Evolutionary conservation across 2,797 vertebrate species (phyloP).

Genomic region (Eidolon dupreanum): DNA sequence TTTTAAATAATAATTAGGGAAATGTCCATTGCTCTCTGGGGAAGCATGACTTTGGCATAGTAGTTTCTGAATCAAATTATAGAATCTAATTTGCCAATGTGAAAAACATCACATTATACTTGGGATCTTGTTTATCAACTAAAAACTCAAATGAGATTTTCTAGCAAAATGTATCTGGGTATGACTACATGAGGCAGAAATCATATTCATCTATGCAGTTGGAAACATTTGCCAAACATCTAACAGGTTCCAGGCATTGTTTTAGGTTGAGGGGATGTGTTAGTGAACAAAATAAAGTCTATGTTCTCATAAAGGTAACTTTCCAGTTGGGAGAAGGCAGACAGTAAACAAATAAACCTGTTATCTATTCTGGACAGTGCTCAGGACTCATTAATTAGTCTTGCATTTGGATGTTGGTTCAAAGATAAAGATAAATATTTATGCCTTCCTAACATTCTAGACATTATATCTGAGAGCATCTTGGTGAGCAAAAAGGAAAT

Average conservation of each 20-base stretch:
- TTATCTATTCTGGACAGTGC: slow-evolving; percentile 7
- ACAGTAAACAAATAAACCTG: slow-evolving; percentile 25
- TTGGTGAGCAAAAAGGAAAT: slow-evolving; percentile 40
- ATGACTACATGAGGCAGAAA: background rate
- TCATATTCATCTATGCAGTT: background rate
- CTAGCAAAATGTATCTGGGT: background rate
- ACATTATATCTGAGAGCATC: background rate
- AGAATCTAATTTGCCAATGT: slow-evolving; percentile 25
- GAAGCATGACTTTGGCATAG: background rate
- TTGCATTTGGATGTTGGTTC: slow-evolving; percentile 31
- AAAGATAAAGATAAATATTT: slow-evolving; percentile 64
- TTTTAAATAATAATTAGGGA: slow-evolving; percentile 16
- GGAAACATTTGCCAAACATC: slow-evolving; percentile 18
- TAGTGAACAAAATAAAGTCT: background rate
- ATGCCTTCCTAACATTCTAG: slow-evolving; percentile 31
- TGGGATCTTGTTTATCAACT: slow-evolving; percentile 33
- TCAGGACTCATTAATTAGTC: slow-evolving; percentile 17
- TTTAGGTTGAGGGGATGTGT: background rate
- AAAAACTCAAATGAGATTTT: slow-evolving; percentile 31
- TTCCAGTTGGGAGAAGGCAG: background rate
- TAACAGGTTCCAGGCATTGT: background rate
- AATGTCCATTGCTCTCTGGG: background rate
- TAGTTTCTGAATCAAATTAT: slow-evolving; percentile 38
- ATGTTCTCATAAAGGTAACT: slow-evolving; percentile 33
- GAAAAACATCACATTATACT: background rate